Base-by-base conservation (phyloP, 2,113 vertebrate species). In the Chionodraco myersi region DNA sequence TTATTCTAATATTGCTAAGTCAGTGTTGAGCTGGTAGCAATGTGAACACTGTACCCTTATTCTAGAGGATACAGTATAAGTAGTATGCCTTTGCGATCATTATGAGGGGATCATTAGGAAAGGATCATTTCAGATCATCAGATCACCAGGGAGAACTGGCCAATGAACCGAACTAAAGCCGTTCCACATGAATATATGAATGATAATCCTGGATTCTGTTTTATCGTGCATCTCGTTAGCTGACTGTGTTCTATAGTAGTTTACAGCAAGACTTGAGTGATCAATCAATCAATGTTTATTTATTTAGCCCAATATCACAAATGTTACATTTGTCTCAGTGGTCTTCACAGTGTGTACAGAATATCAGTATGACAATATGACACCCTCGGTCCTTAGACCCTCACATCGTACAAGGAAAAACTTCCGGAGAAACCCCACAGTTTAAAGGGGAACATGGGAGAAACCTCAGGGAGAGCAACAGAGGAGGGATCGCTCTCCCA, bases 111-210 rank as follows among this genome's bases (percentile, higher is more conserved):
- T 85, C 85, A 72, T 88, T 87, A 87, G 66, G 47, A 70, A 77
- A 80, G 62, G 82, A 88, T 87, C 49, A 90, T 92, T 91, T 79
- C 6, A 78, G 66, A 75, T 21, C 83, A 85, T 85, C 69, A 72
- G 41, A 64, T 64, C 72, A 72, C 75, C 72, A 47, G 68, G 41
- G 65, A 57, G 70, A 84, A 85, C 72, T 64, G 81, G 76, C 76
- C 87, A 80, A 83, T 75, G 82, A 86, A 82, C 68, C 86, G 72
- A 81, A 63, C 64, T 51, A 75, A 88, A 82, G 74, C 85, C 30
- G 36, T 76, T 72, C 58, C 64, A 84, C 80, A 87, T 60, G 56
- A 72, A 84, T 76, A 84, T 63, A 79, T 84, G 56, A 88, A 85
- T 79, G 75, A 77, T 72, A 79, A 79, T 65, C 23, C 73, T 52